Evolutionary conservation across 2,113 vertebrate genomes (phyloP), one percentile per base, ranked within the genome.

Genomic region (Siphamia tubifer): DNA sequence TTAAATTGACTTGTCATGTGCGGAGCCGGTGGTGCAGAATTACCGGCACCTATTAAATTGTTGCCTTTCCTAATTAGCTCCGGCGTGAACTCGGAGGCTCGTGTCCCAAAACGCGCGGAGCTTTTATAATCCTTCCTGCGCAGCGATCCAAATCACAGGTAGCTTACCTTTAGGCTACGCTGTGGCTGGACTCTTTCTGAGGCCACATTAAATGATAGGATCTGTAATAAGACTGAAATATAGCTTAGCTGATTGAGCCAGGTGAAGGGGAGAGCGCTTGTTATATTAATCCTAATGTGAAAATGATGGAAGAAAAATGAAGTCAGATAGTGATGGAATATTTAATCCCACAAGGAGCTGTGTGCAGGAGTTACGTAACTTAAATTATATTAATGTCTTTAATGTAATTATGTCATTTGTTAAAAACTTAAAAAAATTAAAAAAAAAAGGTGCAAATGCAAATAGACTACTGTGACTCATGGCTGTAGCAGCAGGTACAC

Each of bases 121-220:
- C 74, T 70, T 80, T 75, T 80, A 66, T 85, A 83, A 84, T 79
- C 75, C 66, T 31, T 65, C 44, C 32, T 3, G 8, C 57, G 43
- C 34, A 74, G 68, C 73, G 55, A 78, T 74, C 61, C 44, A 68
- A 69, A 82, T 61, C 2, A 15, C 21, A 68, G 30, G 64, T 28
- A 43, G 31, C n/a, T 68, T 68, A 70, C 70, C 82, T 87, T 56
- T 9, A 62, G 75, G 83, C 74, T 17, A 24, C 6, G n/a, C 66
- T 1, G 25, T 39, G 60, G 60, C 61, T 64, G 51, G 54, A 79
- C 74, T 82, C 54, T 70, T 74, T 79, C 71, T 48, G 53, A 72
- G 67, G 63, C 48, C 64, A 35, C 54, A 85, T 89, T 89, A 89
- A 88, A 86, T 84, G 85, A 92, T 90, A 88, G 66, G 38, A 89